A percentile compares a stretch with the other conserved stretches of the same genome.
Evolutionary conservation across 2,797 vertebrate species (phyloP).

Genomic region (Sebastes taczanowskii): DNA sequence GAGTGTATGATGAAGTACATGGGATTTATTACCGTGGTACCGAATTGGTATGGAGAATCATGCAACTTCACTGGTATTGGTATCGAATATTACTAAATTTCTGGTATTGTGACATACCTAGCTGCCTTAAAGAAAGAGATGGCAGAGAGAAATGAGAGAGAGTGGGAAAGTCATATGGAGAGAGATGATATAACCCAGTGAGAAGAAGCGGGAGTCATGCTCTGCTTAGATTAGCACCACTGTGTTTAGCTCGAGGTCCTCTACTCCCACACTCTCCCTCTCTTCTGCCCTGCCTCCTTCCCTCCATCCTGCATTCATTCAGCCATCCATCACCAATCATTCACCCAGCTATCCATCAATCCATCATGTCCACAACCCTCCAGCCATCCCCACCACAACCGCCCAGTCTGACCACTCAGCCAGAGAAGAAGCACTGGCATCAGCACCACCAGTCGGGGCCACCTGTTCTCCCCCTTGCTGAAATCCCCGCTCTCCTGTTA

Average conservation of each 20-base stretch:
- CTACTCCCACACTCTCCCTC: conserved; percentile 54
- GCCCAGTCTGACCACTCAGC: conserved; percentile 7
- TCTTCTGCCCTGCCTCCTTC: conserved; percentile 21
- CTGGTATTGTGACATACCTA: background rate
- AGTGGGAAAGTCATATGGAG: conserved; percentile 1
- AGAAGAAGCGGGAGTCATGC: conserved; percentile 51
- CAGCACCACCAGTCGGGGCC: conserved; percentile 31
- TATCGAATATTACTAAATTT: accelerated
- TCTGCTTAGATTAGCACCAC: conserved; percentile 54
- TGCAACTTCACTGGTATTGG: no score
- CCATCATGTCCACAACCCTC: conserved; percentile 14
- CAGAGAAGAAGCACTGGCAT: conserved; percentile 20
- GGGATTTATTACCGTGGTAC: no score
- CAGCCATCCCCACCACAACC: background rate
- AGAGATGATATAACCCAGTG: conserved; percentile 56
- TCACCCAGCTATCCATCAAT: conserved; percentile 24
- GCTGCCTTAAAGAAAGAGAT: background rate
- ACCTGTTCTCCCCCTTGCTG: conserved; percentile 43
- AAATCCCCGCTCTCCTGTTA: conserved; percentile 56
- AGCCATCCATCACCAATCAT: conserved; percentile 39
- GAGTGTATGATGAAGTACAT: no score
- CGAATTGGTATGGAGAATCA: no score
- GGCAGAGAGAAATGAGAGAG: background rate
- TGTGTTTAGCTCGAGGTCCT: conserved; percentile 51
- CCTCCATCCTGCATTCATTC: conserved; percentile 31